Percentiles rank a stretch among this genome's conserved stretches.
Evolutionary conservation across 1,140 invertebrate species (phyloP).

Genomic region (Zaprionus gabonicus): DNA sequence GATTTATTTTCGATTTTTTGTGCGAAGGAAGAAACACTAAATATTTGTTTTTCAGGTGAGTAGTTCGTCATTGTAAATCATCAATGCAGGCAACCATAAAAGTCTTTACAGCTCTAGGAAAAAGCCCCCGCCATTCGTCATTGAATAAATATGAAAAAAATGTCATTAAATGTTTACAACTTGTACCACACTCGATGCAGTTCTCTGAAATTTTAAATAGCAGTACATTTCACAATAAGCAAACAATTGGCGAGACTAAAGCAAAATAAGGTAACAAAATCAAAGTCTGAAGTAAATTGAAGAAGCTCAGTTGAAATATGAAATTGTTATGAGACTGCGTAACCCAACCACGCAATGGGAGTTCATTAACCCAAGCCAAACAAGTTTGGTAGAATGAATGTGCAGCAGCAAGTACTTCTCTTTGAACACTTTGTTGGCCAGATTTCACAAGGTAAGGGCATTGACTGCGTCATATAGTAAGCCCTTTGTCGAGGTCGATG

Average conservation of each 20-base stretch:
- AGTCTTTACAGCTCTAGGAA: too few species aligned
- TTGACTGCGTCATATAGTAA: slow-evolving; percentile 18
- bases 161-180: slow-evolving; percentile 12
- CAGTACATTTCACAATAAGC: slow-evolving; percentile 18
- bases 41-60: too few species aligned
- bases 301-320: not conserved
- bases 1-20: too few species aligned
- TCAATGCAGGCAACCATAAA: too few species aligned
- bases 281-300: not conserved
- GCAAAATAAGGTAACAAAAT: not conserved
- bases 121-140: slow-evolving; percentile 3
- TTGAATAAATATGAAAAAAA: not conserved
- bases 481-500: not conserved
- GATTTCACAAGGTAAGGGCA: slow-evolving; percentile 39
- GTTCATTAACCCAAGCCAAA: slow-evolving; percentile 66
- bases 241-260: slow-evolving; percentile 6
- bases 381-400: slow-evolving; percentile 47
- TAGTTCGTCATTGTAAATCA: too few species aligned
- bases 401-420: slow-evolving; percentile 20
- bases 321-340: not conserved
- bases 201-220: not conserved
- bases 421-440: not conserved
- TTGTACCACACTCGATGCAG: not conserved
- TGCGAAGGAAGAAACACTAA: too few species aligned
- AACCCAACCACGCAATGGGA: not conserved